These are phyloP conservation scores for Caranx ignobilis DNA, from an alignment of 2,113 vertebrate genomes.

Conservation along the genomic window DNA sequence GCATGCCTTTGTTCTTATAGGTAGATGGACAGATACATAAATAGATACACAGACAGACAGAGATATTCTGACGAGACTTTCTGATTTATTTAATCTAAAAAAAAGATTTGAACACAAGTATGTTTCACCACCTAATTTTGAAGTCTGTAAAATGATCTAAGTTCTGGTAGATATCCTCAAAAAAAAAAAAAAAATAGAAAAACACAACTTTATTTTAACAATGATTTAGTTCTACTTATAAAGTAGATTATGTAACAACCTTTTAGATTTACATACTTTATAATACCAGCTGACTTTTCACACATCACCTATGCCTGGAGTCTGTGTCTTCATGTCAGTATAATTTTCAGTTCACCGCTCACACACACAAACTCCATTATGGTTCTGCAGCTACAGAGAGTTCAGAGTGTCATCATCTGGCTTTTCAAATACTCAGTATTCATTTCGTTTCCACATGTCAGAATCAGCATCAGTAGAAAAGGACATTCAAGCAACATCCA, in stretches of 20 bases:
- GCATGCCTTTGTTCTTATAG: slow-evolving; percentile 11
- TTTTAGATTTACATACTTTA: slow-evolving; percentile 80
- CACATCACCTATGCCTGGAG: not conserved
- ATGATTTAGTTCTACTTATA: slow-evolving; percentile 80
- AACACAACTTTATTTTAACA: slow-evolving; percentile 26
- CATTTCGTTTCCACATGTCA: slow-evolving; percentile 37
- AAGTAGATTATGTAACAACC: slow-evolving; percentile 83
- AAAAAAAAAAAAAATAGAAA: slow-evolving; percentile 44
- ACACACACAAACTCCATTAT: not conserved
- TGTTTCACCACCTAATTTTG: slow-evolving; percentile 9
- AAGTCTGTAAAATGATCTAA: not conserved
- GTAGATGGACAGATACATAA: not conserved
- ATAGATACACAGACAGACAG: not conserved
- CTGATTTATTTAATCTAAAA: slow-evolving; percentile 44
- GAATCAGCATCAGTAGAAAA: slow-evolving; percentile 29
- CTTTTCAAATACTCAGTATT: slow-evolving; percentile 85
- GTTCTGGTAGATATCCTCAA: slow-evolving; percentile 35
- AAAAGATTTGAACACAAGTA: slow-evolving; percentile 44
- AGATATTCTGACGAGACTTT: slow-evolving; percentile 14
- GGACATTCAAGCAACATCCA: not conserved
- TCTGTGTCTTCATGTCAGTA: not conserved
- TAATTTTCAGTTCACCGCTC: not conserved
- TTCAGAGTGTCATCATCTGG: slow-evolving; percentile 15
- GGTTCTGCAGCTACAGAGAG: not conserved
- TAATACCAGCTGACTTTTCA: slow-evolving; percentile 40